Base-by-base conservation (phyloP, 1,140 invertebrate species). In the Drosophila littoralis region DNA sequence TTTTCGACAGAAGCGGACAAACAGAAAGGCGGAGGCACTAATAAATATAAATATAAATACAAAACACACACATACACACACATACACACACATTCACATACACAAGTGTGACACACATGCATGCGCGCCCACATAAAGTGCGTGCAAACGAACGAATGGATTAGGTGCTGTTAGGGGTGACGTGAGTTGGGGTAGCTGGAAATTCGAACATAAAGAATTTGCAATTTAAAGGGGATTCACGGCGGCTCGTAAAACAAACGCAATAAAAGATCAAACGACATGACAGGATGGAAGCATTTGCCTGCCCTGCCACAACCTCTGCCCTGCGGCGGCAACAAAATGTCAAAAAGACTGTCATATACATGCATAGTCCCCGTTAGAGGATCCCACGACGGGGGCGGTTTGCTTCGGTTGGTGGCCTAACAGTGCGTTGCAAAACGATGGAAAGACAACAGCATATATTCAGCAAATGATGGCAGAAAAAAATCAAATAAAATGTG, bases 251-350 rank as follows among this genome's bases (percentile, higher is more conserved):
- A 89, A 89, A 89, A 89, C 84, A 89, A 89, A 89, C 84, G 79
- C 84, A 89, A 89, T 89, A 89, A 89, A 89, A 89, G 84, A 89
- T 89, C 84, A 89, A 89, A 89, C 84, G 84, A 84, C 84, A 84
- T 81, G 81, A 75, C 84, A 79, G 84, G 67, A 73, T 69, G 60
- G 73, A 66, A 64, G 65, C 68, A 71, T 45, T 64, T 59, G 71
- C 67, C 81, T 84, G 63, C 52, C 52, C 67, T 71, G 40, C 57
- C 15, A 22, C 59, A 48, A 64, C 66, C 46, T 85, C 35, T 55
- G 38, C 61, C 76, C 68, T 66, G 55, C 48, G 79, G 73, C 75
- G 67, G 59, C 65, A 66, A 61, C 83, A 52, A 74, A 88, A 79
- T 88, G 83, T 77, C 79, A 88, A 89, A 88, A 88, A 75, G 69